Evolutionary conservation across 2,888 invertebrate species (phyloP).

Genomic region (Ganaspis brasiliensis): DNA sequence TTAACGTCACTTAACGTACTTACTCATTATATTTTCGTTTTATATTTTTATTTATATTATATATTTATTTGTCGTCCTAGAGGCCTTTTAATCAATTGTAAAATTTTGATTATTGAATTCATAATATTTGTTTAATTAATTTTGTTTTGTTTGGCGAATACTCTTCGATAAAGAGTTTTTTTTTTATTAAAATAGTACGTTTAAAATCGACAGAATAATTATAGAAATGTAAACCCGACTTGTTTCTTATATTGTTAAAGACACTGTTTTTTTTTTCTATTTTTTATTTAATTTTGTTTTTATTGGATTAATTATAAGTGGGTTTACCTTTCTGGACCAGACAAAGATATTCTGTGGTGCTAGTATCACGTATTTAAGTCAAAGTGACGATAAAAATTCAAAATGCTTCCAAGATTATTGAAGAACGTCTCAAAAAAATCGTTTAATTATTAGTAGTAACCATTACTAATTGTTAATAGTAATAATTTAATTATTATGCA

Average conservation of each 20-base stretch:
- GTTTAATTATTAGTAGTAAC: conserved; percentile 60
- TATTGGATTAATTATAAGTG: not conserved
- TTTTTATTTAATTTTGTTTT: not conserved
- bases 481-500: conserved; percentile 68
- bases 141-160: conserved; percentile 16
- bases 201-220: conserved; percentile 8
- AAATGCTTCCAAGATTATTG: conserved; percentile 75
- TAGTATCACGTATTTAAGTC: conserved; percentile 26
- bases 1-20: conserved; percentile 37
- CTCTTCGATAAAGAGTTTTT: not conserved
- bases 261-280: not conserved
- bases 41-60: conserved; percentile 28
- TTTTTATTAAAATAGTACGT: conserved; percentile 7
- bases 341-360: conserved; percentile 62
- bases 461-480: conserved; percentile 72
- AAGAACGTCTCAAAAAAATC: conserved; percentile 57
- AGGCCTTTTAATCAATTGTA: conserved; percentile 8
- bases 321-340: conserved; percentile 60
- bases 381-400: conserved; percentile 57
- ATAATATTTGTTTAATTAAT: conserved; percentile 22
- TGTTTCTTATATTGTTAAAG: not conserved
- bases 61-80: conserved; percentile 27
- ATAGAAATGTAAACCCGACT: conserved; percentile 22
- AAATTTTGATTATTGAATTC: conserved; percentile 12
- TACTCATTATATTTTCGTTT: conserved; percentile 42